Evolutionary conservation across 2,113 vertebrate species (phyloP).

Genomic region (Jaculus jaculus): DNA sequence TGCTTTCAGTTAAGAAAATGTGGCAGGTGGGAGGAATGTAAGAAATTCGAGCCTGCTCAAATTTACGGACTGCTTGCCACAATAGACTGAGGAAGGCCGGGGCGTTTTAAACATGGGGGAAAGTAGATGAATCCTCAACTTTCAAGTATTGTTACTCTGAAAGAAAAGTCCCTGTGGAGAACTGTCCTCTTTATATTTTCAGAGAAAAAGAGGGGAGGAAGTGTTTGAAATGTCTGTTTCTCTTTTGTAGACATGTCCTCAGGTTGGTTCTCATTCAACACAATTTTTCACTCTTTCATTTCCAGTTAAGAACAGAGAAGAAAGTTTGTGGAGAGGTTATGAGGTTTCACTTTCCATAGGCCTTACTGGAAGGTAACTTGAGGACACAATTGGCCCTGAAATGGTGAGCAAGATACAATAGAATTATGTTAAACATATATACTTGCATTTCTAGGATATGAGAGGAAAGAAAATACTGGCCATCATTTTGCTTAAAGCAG

Average conservation of each 20-base stretch:
- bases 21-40: slow-evolving; percentile 58
- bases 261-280: slow-evolving; percentile 72
- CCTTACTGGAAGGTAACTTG: slow-evolving; percentile 55
- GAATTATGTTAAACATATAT: neutral
- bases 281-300: slow-evolving; percentile 74
- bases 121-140: slow-evolving; percentile 68
- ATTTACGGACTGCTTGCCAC: slow-evolving; percentile 57
- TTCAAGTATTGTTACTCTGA: slow-evolving; percentile 59
- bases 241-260: slow-evolving; percentile 67
- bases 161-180: slow-evolving; percentile 77
- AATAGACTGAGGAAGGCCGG: slow-evolving; percentile 39
- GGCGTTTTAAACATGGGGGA: slow-evolving; percentile 57
- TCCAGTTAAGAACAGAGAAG: slow-evolving; percentile 66
- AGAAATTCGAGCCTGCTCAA: slow-evolving; percentile 57
- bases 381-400: neutral
- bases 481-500: neutral
- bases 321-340: slow-evolving; percentile 72
- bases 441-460: slow-evolving; percentile 20
- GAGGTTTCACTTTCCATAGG: slow-evolving; percentile 55
- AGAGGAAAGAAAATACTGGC: slow-evolving; percentile 44
- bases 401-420: neutral
- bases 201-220: slow-evolving; percentile 64
- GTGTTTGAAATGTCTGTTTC: slow-evolving; percentile 67
- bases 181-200: slow-evolving; percentile 64
- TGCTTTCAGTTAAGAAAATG: slow-evolving; percentile 71